Evolutionary conservation across 2,888 invertebrate species (phyloP).

Genomic region (Drosophila koepferae): DNA sequence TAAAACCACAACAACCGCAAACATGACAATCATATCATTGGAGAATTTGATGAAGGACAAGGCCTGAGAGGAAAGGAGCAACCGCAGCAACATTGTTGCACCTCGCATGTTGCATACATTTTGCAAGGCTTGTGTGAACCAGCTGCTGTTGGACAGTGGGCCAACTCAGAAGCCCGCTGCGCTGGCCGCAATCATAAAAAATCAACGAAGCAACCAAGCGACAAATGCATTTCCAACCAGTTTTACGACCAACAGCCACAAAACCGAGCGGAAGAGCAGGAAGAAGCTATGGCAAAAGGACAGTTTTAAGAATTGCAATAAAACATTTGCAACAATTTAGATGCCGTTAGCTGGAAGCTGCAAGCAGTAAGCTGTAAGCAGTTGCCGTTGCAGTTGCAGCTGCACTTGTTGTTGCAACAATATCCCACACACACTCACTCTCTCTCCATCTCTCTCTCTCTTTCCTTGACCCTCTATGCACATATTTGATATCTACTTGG

Average conservation of each 20-base stretch:
- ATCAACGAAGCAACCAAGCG: slow-evolving; percentile 73
- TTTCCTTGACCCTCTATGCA: background rate
- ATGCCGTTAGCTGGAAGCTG: slow-evolving; percentile 46
- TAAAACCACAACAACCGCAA: slow-evolving; percentile 47
- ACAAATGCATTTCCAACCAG: slow-evolving; percentile 76
- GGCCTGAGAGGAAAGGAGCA: background rate
- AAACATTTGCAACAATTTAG: slow-evolving; percentile 80
- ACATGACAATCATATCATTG: slow-evolving; percentile 59
- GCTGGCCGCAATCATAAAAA: slow-evolving; percentile 74
- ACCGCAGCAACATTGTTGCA: slow-evolving; percentile 63
- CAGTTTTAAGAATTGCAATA: slow-evolving; percentile 73
- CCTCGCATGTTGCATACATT: slow-evolving; percentile 58
- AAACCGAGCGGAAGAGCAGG: slow-evolving; percentile 12
- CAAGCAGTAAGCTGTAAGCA: background rate
- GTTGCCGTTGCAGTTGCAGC: slow-evolving; percentile 25
- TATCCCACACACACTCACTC: background rate
- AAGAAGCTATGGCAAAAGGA: slow-evolving; percentile 29
- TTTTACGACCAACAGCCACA: slow-evolving; percentile 62
- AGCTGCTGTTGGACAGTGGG: slow-evolving; percentile 25
- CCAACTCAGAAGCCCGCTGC: background rate
- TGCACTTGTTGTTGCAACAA: slow-evolving; percentile 13
- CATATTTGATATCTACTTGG: slow-evolving; percentile 56
- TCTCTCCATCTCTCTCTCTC: background rate
- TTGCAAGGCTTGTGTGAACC: slow-evolving; percentile 17
- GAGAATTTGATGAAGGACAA: slow-evolving; percentile 21